A percentile compares a stretch with the other conserved stretches of the same genome.
phyloP scores from a whole-genome alignment of 2,888 invertebrate genomes.

The Sturmia bella region DNA sequence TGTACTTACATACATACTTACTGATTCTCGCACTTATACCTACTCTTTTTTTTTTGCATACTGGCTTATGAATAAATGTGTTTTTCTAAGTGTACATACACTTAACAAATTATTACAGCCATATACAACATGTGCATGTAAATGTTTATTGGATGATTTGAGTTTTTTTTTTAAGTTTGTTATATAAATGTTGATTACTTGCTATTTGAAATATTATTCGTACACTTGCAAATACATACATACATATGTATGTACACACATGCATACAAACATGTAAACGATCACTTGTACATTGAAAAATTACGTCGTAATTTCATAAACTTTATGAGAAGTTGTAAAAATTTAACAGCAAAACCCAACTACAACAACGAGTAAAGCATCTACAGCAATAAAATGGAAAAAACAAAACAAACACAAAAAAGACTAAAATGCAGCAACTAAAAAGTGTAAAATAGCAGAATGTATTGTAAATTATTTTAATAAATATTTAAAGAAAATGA shows the following conservation, averaged over 20 bases:
- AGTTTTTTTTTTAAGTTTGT: slow-evolving; percentile 18
- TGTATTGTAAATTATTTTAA: slow-evolving; percentile 53
- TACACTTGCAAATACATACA: slow-evolving; percentile 38
- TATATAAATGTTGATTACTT: slow-evolving; percentile 60
- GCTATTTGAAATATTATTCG: slow-evolving; percentile 47
- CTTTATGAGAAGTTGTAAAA: slow-evolving; percentile 70
- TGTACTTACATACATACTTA: not conserved
- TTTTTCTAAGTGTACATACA: slow-evolving; percentile 26
- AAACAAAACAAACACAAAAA: not conserved
- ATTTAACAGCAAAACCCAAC: slow-evolving; percentile 43
- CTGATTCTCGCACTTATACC: slow-evolving; percentile 25
- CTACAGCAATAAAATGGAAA: slow-evolving; percentile 24
- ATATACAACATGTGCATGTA: slow-evolving; percentile 7
- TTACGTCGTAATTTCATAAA: slow-evolving; percentile 71
- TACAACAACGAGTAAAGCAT: slow-evolving; percentile 40
- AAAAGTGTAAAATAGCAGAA: slow-evolving; percentile 36
- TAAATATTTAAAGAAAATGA: slow-evolving; percentile 53
- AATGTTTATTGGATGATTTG: not conserved
- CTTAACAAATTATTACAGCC: not conserved
- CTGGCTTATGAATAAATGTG: not conserved
- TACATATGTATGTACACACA: not conserved
- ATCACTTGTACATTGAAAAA: slow-evolving; percentile 48
- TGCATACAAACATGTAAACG: slow-evolving; percentile 3
- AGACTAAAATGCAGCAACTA: slow-evolving; percentile 6
- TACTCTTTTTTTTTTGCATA: slow-evolving; percentile 18